phyloP scores from a whole-genome alignment of 2,113 vertebrate species.

The Heterotis niloticus region DNA sequence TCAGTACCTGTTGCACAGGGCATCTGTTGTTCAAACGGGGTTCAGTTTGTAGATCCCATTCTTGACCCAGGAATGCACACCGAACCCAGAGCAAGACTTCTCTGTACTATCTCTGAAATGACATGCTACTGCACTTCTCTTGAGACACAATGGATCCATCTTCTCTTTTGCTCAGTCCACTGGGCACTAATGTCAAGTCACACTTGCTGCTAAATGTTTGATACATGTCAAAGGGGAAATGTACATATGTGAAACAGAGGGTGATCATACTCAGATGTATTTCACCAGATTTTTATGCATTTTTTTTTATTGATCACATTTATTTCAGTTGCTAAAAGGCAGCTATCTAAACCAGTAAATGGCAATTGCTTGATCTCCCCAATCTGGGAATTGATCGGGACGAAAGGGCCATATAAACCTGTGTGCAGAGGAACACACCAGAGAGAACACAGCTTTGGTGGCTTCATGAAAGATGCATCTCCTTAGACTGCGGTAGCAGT shows the following conservation, averaged over 20 bases:
- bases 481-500: not conserved
- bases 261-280: no score
- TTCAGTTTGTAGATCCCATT: slow-evolving; percentile 1
- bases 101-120: no score
- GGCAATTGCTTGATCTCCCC: no score
- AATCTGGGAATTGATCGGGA: slow-evolving; percentile 15
- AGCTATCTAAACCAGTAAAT: no score
- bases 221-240: not conserved
- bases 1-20: not conserved
- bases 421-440: not conserved
- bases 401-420: not conserved
- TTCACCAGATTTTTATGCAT: no score
- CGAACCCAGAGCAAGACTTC: not conserved
- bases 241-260: no score
- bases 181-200: not conserved
- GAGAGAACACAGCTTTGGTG: not conserved
- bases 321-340: no score
- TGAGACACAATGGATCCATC: not conserved
- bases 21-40: slow-evolving; percentile 21
- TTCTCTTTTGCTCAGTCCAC: not conserved
- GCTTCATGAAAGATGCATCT: slow-evolving; percentile 23
- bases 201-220: not conserved
- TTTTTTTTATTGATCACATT: no score
- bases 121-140: not conserved
- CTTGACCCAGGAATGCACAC: not conserved